Conservation (phyloP, 1,140 invertebrate genomes). For the Pseudomyrmex concolor region DNA sequence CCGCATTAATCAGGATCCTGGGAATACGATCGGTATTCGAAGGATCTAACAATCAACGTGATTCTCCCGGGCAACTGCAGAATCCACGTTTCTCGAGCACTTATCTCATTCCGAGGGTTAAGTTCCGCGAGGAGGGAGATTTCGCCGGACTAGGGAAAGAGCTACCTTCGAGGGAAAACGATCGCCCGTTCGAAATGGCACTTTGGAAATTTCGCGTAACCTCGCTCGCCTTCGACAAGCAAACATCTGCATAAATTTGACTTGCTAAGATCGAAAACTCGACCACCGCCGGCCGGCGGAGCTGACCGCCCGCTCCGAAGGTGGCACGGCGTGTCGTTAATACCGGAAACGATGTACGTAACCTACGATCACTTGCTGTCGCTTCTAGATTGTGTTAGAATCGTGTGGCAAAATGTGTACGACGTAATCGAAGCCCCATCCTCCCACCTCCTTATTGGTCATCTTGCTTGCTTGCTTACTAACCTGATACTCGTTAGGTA, state of each 20-base stretch:
- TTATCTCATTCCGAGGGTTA: constrained; percentile 13
- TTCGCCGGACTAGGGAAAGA: not conserved
- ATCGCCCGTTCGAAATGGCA: constrained; percentile 32
- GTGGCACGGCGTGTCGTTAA: constrained; percentile 55
- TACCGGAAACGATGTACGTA: constrained; percentile 27
- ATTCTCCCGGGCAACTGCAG: constrained; percentile 8
- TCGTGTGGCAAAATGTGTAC: constrained; percentile 46
- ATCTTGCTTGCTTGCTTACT: constrained; percentile 49
- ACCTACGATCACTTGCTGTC: constrained; percentile 36
- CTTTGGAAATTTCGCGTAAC: constrained; percentile 57
- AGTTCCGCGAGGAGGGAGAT: not conserved
- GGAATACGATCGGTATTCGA: constrained; percentile 43
- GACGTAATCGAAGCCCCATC: constrained; percentile 31
- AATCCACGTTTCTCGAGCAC: constrained; percentile 46
- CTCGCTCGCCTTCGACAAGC: constrained; percentile 42
- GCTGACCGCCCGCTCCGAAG: constrained; percentile 10
- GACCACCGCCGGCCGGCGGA: constrained; percentile 40
- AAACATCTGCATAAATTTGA: constrained; percentile 82
- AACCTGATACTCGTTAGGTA: constrained; percentile 16
- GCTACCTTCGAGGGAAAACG: constrained; percentile 20
- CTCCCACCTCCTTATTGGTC: not conserved
- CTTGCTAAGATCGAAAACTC: constrained; percentile 81
- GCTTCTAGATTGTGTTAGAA: constrained; percentile 54
- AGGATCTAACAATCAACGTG: constrained; percentile 49
- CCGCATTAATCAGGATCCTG: constrained; percentile 39